Evolutionary conservation across 1,140 invertebrate genomes (phyloP).

Genomic region (Drepana arcuata): DNA sequence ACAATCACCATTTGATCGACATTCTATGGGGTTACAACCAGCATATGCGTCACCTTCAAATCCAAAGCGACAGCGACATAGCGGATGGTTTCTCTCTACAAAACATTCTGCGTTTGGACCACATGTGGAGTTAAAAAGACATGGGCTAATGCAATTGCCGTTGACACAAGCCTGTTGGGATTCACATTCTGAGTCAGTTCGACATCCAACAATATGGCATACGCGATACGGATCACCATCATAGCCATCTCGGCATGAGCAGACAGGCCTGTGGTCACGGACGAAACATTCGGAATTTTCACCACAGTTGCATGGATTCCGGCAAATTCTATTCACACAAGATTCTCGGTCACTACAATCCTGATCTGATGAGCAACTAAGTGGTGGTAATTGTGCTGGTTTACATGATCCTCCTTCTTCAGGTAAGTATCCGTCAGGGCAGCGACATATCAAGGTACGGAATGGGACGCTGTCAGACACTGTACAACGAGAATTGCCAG

Average conservation of each 20-base stretch:
- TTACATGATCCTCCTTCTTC: constrained; percentile 83
- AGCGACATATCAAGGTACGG: constrained; percentile 87
- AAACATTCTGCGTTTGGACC: constrained; percentile 89
- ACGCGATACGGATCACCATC: constrained; percentile 88
- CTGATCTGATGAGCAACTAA: constrained; percentile 82
- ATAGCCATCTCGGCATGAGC: constrained; percentile 85
- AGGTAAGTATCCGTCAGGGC: constrained; percentile 86
- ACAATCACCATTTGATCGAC: constrained; percentile 90
- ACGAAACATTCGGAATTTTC: constrained; percentile 87
- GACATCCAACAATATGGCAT: constrained; percentile 85
- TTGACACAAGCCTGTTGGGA: constrained; percentile 86
- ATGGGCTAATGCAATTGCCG: constrained; percentile 88
- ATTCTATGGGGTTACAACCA: constrained; percentile 86
- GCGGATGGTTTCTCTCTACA: constrained; percentile 79
- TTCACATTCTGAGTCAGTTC: constrained; percentile 84
- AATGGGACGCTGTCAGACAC: constrained; percentile 87
- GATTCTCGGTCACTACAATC: constrained; percentile 85
- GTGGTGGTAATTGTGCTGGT: constrained; percentile 78
- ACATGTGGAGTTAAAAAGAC: constrained; percentile 84
- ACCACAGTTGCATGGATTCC: constrained; percentile 91
- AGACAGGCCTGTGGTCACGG: constrained; percentile 87
- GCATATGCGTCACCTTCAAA: constrained; percentile 86
- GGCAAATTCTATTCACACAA: constrained; percentile 88
- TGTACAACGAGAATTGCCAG: constrained; percentile 79
- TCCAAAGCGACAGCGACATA: constrained; percentile 86